phyloP scores from a whole-genome alignment of 2,888 invertebrate genomes.

The Temnothorax ravouxi region DNA sequence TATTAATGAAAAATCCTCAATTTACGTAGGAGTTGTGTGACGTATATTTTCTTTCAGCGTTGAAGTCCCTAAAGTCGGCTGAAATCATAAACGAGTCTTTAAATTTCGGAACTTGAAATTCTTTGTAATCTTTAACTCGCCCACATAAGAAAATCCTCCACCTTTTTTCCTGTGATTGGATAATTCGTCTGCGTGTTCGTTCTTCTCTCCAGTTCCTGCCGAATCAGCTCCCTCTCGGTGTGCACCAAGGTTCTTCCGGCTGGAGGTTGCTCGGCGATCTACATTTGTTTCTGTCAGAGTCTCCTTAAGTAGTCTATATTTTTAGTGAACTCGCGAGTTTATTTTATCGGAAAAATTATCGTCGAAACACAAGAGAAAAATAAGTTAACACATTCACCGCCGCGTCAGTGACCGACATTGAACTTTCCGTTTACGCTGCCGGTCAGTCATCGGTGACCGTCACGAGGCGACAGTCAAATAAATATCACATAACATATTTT shows the following conservation, averaged over 20 bases:
- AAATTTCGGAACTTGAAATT: neutral
- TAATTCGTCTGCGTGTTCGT: constrained; percentile 13
- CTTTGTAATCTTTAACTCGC: neutral
- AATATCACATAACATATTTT: neutral
- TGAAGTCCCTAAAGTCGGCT: constrained; percentile 1
- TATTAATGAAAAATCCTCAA: neutral
- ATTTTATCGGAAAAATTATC: neutral
- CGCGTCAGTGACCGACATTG: neutral
- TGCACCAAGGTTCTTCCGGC: constrained; percentile 47
- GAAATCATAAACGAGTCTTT: constrained; percentile 9
- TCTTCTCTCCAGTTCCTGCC: constrained; percentile 31
- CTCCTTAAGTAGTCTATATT: constrained; percentile 16
- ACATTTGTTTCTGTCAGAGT: constrained; percentile 37
- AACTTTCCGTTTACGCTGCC: neutral
- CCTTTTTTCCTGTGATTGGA: neutral
- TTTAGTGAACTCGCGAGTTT: constrained; percentile 20
- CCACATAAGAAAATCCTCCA: neutral
- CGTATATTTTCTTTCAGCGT: neutral
- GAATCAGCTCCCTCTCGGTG: constrained; percentile 54
- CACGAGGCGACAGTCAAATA: neutral
- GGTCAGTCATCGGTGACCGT: neutral
- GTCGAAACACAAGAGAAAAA: neutral
- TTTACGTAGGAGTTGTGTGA: constrained; percentile 6
- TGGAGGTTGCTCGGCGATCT: constrained; percentile 38
- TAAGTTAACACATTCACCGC: neutral